Evolutionary conservation across 2,797 vertebrate genomes (phyloP), one percentile per base, ranked within the genome.

Genomic region (Macropus fuliginosus): DNA sequence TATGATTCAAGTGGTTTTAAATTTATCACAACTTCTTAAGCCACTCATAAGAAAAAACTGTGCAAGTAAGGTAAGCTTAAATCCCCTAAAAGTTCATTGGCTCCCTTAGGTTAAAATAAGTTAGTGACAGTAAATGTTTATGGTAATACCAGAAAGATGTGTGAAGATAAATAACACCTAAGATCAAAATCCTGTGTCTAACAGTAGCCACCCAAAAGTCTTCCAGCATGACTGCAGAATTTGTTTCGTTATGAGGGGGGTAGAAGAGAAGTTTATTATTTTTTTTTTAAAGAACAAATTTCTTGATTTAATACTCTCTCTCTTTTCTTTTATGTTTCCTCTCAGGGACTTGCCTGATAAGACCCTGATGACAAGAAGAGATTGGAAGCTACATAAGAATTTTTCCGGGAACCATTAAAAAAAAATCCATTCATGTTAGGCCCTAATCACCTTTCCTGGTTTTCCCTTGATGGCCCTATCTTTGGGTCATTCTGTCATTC

Each of bases 31-130:
- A 90, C 87, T 97, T 96, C 91, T 62, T 96, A 92, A 92, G 93
- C 40, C 91, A 50, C 31, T 93, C 91, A 91, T 55, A 56, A 95
- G 95, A 91, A 96, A 91, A 96, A 87, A 95, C 5, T 81, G 16
- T 31, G 16, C n/a, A 46, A 40, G 18, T 81, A 81, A 81, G 6
- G n/a, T 81, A 81, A 40, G n/a, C 5, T n/a, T 74, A 74, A 18
- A 18, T 40, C 18, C 28, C 1, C n/a, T 74, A 40, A 40, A 74
- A 74, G 66, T 74, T 74, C n/a, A 74, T n/a, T 31, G n/a, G n/a
- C n/a, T 40, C 66, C 2, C n/a, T 74, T 40, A 74, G 34, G 34
- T 21, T 74, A 74, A 74, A 74, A 40, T 74, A 74, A 74, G n/a
- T 40, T 24, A 40, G 66, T 74, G n/a, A 74, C 40, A 74, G 18